Conservation (phyloP, 1,140 invertebrate species). For the Pogonognathellus flavescens region DNA sequence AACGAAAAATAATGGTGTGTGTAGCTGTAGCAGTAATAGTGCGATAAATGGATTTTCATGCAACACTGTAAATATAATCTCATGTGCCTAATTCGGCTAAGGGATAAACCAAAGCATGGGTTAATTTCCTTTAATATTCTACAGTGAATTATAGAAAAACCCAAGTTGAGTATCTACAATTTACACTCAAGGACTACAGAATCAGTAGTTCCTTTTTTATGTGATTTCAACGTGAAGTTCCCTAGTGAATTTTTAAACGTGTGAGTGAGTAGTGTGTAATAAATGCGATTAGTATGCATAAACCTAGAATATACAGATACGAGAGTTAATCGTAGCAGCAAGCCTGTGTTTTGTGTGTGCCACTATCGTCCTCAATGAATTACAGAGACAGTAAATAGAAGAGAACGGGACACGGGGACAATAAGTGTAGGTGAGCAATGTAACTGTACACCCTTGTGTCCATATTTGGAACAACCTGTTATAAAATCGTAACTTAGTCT, state of each 20-base stretch:
- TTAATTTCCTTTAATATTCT: too few species aligned
- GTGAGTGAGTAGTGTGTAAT: conserved; percentile 22
- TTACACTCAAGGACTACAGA: too few species aligned
- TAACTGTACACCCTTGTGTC: conserved; percentile 58
- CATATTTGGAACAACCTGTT: conserved; percentile 62
- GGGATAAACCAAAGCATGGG: too few species aligned
- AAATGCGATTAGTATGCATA: conserved; percentile 20
- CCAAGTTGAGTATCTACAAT: too few species aligned
- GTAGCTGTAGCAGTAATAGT: too few species aligned
- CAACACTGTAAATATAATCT: too few species aligned
- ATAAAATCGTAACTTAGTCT: conserved; percentile 52
- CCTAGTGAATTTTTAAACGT: conserved; percentile 57
- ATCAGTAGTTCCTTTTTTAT: neutral
- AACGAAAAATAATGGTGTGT: too few species aligned
- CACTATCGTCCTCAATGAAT: neutral
- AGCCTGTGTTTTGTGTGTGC: neutral
- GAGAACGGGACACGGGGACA: conserved; percentile 39
- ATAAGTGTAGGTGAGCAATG: conserved; percentile 7
- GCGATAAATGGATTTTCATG: too few species aligned
- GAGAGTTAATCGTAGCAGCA: neutral
- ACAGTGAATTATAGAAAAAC: too few species aligned
- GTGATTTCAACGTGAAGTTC: conserved; percentile 40
- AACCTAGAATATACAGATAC: neutral
- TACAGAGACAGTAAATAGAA: conserved; percentile 16
- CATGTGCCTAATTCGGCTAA: too few species aligned